Evolutionary conservation across 2,797 vertebrate species (phyloP).

Genomic region (Melanotaenia parkinsoni): DNA sequence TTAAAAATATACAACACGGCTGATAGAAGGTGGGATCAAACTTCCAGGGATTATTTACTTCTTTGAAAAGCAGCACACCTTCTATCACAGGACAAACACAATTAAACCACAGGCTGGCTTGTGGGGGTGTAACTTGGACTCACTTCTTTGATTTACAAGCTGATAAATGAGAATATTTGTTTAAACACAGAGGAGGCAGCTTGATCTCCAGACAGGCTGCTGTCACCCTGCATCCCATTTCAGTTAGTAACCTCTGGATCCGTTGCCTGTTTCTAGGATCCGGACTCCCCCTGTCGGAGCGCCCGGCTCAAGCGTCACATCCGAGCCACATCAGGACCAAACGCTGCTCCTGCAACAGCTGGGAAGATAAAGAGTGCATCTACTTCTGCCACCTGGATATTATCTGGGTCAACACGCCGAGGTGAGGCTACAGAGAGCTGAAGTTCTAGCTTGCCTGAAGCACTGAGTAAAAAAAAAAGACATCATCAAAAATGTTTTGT

Average conservation of each 20-base stretch:
- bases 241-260: conserved; percentile 23
- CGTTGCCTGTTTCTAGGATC: conserved; percentile 75
- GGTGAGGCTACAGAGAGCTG: conserved; percentile 78
- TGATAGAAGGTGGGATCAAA: not conserved
- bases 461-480: too few species aligned
- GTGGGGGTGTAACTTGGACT: too few species aligned
- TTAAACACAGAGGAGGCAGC: not conserved
- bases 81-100: conserved; percentile 11
- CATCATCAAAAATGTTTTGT: not conserved
- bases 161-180: not conserved
- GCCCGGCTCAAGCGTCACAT: conserved; percentile 21
- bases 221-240: not conserved
- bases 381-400: conserved; percentile 98
- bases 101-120: not conserved
- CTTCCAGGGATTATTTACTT: not conserved
- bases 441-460: not conserved
- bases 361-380: conserved; percentile 94
- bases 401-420: conserved; percentile 96
- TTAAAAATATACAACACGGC: too few species aligned
- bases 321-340: conserved; percentile 81
- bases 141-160: not conserved
- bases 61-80: conserved; percentile 21
- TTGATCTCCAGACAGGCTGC: not conserved
- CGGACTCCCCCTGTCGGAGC: conserved; percentile 69
- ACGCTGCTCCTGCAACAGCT: conserved; percentile 92